Percentiles rank a stretch among this genome's conserved stretches.
phyloP scores from a whole-genome alignment of 2,888 invertebrate species.

The Rhingia campestris region DNA sequence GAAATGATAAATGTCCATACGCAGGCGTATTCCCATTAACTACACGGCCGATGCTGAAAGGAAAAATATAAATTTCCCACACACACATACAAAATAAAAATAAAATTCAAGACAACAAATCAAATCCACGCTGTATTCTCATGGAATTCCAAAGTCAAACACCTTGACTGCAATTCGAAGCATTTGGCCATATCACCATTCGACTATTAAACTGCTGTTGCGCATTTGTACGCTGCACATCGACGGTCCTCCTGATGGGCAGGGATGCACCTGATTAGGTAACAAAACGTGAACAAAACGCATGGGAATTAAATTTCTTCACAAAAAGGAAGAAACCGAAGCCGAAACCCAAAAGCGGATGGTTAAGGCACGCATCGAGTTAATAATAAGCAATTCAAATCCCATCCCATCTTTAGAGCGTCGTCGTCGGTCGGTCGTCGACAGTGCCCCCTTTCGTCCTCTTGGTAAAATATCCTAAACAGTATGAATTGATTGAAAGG shows the following conservation, averaged over 20 bases:
- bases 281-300: conserved; percentile 45
- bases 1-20: no score
- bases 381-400: conserved; percentile 61
- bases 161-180: conserved; percentile 31
- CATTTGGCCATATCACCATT: conserved; percentile 47
- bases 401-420: conserved; percentile 36
- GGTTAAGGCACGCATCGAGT: conserved; percentile 48
- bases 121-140: conserved; percentile 14
- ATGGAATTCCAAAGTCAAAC: conserved; percentile 41
- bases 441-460: conserved; percentile 23
- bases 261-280: conserved; percentile 72
- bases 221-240: conserved; percentile 49
- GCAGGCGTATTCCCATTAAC: no score
- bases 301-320: conserved; percentile 62
- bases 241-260: conserved; percentile 52
- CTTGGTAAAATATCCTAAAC: conserved; percentile 68
- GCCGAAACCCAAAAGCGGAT: conserved; percentile 31
- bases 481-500: conserved; percentile 72
- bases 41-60: no score
- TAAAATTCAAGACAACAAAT: background rate
- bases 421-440: conserved; percentile 6
- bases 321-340: conserved; percentile 20
- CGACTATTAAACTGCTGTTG: conserved; percentile 33
- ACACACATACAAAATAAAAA: no score
- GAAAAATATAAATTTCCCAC: no score